Evolutionary conservation across 23 tunicate species (phyloP), one percentile per base, ranked within the genome.

Genomic region (Pegea sp.): DNA sequence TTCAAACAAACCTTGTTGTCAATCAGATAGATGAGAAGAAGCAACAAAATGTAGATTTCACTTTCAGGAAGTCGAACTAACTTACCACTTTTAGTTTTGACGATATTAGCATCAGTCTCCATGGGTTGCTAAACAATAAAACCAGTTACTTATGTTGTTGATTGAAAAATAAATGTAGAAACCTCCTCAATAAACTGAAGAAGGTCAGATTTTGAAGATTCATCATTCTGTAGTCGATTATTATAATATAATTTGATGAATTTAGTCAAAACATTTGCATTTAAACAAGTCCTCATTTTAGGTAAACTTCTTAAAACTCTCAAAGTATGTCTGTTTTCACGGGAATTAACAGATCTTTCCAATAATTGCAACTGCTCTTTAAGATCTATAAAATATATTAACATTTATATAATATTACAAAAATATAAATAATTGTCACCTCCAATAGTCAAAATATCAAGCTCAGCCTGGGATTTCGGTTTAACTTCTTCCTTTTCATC

Each of bases 41-140:
- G 62, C 51, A 90, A 67, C 42, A 57, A 48, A 25, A 71, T 27
- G 32, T 90, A 90, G 42, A 90, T 49, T 59, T 90, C 98, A 22
- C 76, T 67, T 44, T 90, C 98, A 29, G 93, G 81, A 28, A 66
- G 30, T 44, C n/a, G n/a, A n/a, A n/a, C n/a, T n/a, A n/a, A n/a
- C n/a, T n/a, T n/a, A n/a, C n/a, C n/a, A n/a, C n/a, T n/a, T n/a
- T n/a, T n/a, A n/a, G n/a, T n/a, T n/a, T n/a, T n/a, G n/a, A n/a
- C n/a, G 46, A 38, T 8, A 38, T 8, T 8, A 38, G 11, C 13
- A 16, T 38, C 16, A 8, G 16, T 8, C 11, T 38, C 16, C 11
- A 38, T 38, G 16, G 11, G 46, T 38, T 38, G 16, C 16, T 16
- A 38, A 8, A 38, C 16, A 38, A 8, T 38, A 16, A 38, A 38